Evolutionary conservation across 2,888 invertebrate genomes (phyloP), one percentile per base, ranked within the genome.

Genomic region (Conchocele bisecta): DNA sequence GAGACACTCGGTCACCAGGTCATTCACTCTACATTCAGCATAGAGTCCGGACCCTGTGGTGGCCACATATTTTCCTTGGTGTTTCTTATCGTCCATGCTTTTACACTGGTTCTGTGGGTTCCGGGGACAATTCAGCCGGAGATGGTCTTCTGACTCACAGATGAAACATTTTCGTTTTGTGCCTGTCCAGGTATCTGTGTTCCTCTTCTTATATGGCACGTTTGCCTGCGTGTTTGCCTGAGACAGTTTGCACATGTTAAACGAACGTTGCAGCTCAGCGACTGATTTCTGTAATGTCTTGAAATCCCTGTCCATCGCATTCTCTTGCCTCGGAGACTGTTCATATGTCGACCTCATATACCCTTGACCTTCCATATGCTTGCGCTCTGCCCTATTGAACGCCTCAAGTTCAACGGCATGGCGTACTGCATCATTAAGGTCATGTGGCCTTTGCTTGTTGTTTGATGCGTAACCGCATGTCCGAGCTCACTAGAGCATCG

Each of bases 401-500:
- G 57, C 57, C 33, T 54, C 60, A 1, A 69, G 44, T 42, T 63
- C 56, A 7, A 60, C 3, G 3, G 41, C 66, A n/a, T 51, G 41
- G 9, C 66, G 35, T 31, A 51, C 31, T 6, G 65, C 65, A 39
- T 65, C 53, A 29, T 66, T 51, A 15, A 66, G n/a, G 37, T 51
- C 20, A 17, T 11, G 26, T 7, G 59, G 66, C 24, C 58, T 51
- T 5, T 42, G 35, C 22, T n/a, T n/a, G n/a, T n/a, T 66, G 50
- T 58, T 57, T 66, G 15, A 66, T 51, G 4, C 53, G 28, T n/a
- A 66, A 24, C 13, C 53, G n/a, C 44, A 58, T 50, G 26, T 66
- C 66, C 9, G 54, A 54, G 26, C 39, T 39, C 2, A 56, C 26
- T 7, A 39, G 28, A 4, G 39, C 37, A 20, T 56, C 56, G 6